These are phyloP conservation scores for Grantiella picta DNA, from an alignment of 2,113 vertebrate species.

Conservation along the genomic window DNA sequence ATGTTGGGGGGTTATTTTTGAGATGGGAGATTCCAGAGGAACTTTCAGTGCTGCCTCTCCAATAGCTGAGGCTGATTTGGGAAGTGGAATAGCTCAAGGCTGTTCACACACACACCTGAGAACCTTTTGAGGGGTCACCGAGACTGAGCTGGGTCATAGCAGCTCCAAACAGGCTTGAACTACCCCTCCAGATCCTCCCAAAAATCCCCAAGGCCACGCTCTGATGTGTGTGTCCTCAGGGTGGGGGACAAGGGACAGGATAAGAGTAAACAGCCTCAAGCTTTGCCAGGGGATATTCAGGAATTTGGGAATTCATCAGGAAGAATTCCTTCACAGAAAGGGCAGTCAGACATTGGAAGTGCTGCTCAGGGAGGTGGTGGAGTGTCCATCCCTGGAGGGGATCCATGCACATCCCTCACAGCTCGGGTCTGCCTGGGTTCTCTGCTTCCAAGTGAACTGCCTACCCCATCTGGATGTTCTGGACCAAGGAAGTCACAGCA, in stretches of 20 bases:
- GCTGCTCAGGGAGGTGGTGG: background rate
- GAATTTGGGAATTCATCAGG: background rate
- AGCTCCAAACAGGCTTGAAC: background rate
- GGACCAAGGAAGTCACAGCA: background rate
- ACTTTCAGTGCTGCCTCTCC: background rate
- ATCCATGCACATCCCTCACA: background rate
- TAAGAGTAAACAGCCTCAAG: background rate
- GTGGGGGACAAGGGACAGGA: background rate
- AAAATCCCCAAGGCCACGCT: rapidly evolving
- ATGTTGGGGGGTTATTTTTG: background rate
- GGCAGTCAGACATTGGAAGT: background rate
- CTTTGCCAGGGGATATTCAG: background rate
- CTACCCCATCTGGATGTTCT: background rate
- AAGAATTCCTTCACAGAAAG: background rate
- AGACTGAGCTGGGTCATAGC: rapidly evolving
- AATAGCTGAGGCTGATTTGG: background rate
- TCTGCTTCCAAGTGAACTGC: constrained; percentile 75
- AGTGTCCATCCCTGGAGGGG: background rate
- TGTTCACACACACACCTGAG: background rate
- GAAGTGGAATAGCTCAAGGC: background rate
- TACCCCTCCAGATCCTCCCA: background rate
- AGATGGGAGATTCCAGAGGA: background rate
- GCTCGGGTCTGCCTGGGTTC: background rate
- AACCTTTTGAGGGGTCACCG: background rate
- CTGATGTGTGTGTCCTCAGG: background rate